phyloP scores from a whole-genome alignment of 2,113 vertebrate species.

The Macquaria australasica region DNA sequence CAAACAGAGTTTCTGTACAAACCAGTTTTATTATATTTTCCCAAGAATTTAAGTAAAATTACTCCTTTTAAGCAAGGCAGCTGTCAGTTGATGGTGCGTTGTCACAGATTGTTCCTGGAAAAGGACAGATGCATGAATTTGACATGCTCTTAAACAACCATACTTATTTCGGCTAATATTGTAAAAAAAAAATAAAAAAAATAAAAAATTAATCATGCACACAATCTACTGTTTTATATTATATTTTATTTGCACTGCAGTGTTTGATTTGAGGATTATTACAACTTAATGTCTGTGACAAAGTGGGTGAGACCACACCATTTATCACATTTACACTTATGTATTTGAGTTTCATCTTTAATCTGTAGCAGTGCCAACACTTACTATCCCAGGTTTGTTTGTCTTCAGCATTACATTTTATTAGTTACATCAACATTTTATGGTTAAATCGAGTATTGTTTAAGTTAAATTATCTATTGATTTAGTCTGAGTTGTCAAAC shows the following conservation, averaged over 20 bases:
- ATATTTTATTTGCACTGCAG: not conserved
- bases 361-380: not conserved
- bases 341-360: not conserved
- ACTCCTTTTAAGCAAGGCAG: not conserved
- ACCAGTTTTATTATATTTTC: not conserved
- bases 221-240: not conserved
- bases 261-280: not conserved
- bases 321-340: not conserved
- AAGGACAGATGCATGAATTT: not conserved
- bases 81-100: not conserved
- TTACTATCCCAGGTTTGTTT: not conserved
- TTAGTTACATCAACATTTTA: no score
- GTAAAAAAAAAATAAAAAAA: no score
- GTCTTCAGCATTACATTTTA: not conserved
- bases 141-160: not conserved
- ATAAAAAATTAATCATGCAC: no score
- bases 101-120: not conserved
- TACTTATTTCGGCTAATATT: not conserved
- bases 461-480: no score
- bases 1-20: not conserved
- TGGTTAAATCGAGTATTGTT: not conserved
- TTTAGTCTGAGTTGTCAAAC: no score
- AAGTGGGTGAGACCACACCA: no score
- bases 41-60: not conserved
- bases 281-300: not conserved